Evolutionary conservation across 2,113 vertebrate species (phyloP).

Genomic region (Rhabdornis inornatus): DNA sequence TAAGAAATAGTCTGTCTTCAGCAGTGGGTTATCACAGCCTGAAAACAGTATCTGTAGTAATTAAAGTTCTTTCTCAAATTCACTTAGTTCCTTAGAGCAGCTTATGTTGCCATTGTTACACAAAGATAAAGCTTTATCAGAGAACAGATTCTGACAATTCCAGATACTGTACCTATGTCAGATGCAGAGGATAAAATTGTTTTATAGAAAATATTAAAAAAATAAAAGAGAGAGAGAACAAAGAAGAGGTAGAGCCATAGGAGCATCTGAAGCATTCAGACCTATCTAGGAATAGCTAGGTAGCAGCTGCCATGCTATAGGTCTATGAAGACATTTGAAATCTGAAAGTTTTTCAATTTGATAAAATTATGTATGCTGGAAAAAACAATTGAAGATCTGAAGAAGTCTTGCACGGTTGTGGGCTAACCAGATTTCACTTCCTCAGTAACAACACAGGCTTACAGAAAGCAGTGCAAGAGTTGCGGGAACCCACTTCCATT

Average conservation of each 20-base stretch:
- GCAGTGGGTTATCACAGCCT: neutral
- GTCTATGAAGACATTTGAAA: neutral
- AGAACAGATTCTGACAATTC: neutral
- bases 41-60: neutral
- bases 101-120: neutral
- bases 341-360: neutral
- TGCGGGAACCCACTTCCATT: neutral
- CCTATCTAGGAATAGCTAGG: neutral
- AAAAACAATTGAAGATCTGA: neutral
- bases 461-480: neutral
- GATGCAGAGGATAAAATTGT: neutral
- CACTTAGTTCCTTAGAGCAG: neutral
- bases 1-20: neutral
- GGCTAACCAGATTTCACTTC: conserved; percentile 9
- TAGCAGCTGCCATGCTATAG: fast-evolving
- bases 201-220: neutral
- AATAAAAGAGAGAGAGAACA: too few species aligned
- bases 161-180: neutral
- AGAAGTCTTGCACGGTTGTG: neutral
- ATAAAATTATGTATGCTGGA: neutral
- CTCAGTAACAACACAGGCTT: neutral
- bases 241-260: neutral
- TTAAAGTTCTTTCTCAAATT: neutral
- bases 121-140: neutral
- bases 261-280: neutral